Evolutionary conservation across 2,113 vertebrate genomes (phyloP), one percentile per base, ranked within the genome.

Genomic region (Colossoma macropomum): DNA sequence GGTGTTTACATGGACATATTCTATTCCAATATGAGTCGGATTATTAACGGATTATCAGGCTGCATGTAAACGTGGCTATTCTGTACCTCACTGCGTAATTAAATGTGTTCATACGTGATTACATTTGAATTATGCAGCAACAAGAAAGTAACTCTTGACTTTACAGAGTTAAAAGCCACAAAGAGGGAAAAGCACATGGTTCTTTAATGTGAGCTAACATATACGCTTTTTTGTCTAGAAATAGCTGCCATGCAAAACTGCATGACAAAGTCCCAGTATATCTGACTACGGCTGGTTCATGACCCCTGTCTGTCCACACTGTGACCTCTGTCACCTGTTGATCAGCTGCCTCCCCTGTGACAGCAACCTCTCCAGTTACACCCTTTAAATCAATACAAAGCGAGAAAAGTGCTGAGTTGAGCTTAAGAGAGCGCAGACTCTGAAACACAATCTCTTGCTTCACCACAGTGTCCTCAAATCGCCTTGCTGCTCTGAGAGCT

Each of bases 341-440:
- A 74, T 65, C 41, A 38, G 27, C 27, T 75, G 71, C 8, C 34
- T 74, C 50, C 34, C 34, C n/a, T 68, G 45, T 38, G 60, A 74
- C 79, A 32, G 59, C 27, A 23, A 34, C 63, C n/a, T 38, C 70
- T 81, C 59, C 28, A 56, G 11, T 65, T 34, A 74, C 59, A 72
- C 38, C 84, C 86, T 28, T 65, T 54, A 45, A 79, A 91, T 92
- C 91, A 88, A 92, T 89, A 88, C 74, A 65, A 25, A 82, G 73
- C 71, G 6, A 25, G 17, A 83, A 86, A 91, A 91, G 87, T 89
- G 89, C 89, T 89, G 89, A 91, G 85, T 86, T 92, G 87, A 92
- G 90, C 90, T 79, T 45, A 74, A 75, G 87, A 87, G 92, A 90
- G 88, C 88, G 89, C 87, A 88, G 89, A 87, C 84, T 85, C 86